phyloP scores from a whole-genome alignment of 2,888 invertebrate genomes.

The Chrysolina oricalcia region DNA sequence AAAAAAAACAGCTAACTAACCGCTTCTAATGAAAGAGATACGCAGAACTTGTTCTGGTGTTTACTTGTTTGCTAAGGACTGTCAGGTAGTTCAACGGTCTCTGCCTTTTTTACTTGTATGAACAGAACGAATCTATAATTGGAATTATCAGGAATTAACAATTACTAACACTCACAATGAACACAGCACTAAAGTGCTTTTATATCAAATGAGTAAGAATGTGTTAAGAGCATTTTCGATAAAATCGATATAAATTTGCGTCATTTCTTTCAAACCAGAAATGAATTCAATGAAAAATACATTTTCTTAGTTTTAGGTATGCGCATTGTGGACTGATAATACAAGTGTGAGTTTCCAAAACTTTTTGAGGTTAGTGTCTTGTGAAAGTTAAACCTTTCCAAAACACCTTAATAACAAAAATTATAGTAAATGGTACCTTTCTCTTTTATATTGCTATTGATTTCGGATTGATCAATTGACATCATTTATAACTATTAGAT shows the following conservation, averaged over 20 bases:
- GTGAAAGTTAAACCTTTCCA: neutral
- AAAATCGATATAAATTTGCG: neutral
- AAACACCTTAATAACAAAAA: neutral
- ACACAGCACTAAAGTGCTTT: neutral
- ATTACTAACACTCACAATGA: neutral
- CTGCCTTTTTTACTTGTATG: neutral
- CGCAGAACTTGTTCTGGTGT: neutral
- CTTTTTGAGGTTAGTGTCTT: neutral
- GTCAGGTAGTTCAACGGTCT: slow-evolving; percentile 10
- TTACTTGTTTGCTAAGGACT: neutral
- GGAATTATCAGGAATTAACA: neutral
- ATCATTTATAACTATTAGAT: neutral
- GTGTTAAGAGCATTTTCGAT: neutral
- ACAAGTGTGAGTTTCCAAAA: neutral
- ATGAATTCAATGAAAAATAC: too few relatives aligned
- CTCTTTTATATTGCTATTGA: neutral
- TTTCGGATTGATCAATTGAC: neutral
- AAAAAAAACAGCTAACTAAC: neutral
- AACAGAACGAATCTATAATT: neutral
- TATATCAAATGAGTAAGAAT: neutral
- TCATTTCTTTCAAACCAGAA: too few relatives aligned
- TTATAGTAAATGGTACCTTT: neutral
- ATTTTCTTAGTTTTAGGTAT: too few relatives aligned
- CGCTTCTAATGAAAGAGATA: neutral
- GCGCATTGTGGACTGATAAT: too few relatives aligned